Evolutionary conservation across 2,797 vertebrate genomes (phyloP).

Genomic region (Danio kyathit): DNA sequence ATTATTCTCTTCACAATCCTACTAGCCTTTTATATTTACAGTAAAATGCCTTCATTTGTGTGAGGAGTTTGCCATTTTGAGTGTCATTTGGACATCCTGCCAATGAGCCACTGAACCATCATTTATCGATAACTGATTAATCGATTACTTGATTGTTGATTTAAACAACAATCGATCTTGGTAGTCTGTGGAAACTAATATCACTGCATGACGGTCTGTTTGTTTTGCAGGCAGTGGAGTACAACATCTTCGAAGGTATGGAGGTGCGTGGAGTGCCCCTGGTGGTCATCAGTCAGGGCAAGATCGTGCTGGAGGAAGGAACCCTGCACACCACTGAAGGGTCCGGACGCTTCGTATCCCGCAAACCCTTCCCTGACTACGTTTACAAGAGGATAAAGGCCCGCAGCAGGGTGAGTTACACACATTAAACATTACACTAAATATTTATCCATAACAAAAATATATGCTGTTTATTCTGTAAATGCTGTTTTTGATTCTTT

Average conservation of each 20-base stretch:
- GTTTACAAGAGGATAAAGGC: conserved; percentile 99
- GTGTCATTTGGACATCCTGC: too few relatives aligned
- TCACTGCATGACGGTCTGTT: too few relatives aligned
- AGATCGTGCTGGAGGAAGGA: conserved; percentile 94
- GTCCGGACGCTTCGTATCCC: conserved; percentile 88
- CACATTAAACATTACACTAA: not conserved
- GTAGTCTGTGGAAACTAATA: too few relatives aligned
- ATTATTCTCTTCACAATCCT: too few relatives aligned
- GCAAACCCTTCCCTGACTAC: conserved; percentile 95
- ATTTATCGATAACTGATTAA: too few relatives aligned
- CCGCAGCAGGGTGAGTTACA: conserved; percentile 89
- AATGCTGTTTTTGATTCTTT: not conserved
- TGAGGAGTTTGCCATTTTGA: too few relatives aligned
- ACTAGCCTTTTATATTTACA: too few relatives aligned
- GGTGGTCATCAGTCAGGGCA: conserved; percentile 98
- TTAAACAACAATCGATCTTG: too few relatives aligned
- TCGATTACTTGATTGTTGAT: too few relatives aligned
- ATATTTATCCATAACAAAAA: too few relatives aligned
- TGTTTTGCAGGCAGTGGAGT: conserved; percentile 86
- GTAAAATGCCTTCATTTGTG: too few relatives aligned
- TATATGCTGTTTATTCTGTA: not conserved
- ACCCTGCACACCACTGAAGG: conserved; percentile 91
- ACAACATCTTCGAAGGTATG: conserved; percentile 96
- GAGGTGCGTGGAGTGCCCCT: conserved; percentile 93
- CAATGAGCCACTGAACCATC: too few relatives aligned